Evolutionary conservation across 2,888 invertebrate species (phyloP), one percentile per base, ranked within the genome.

Genomic region (Tachina lurida): DNA sequence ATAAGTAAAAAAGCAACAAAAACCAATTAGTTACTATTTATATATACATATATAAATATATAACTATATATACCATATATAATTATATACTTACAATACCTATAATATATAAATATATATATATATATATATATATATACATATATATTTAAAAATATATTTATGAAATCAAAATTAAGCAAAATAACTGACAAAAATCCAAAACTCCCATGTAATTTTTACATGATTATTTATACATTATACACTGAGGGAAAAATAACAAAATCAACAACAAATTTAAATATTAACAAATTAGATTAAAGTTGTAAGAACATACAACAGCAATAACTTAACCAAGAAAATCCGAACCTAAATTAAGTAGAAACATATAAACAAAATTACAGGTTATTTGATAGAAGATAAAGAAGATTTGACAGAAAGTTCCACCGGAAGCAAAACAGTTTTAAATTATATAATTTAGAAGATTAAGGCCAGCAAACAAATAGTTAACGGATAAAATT

Each of bases 21-120:
- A 78, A 76, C 71, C 86, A 68, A 81, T 84, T 67, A 86, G 85
- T 87, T 84, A 81, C 83, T 87, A 84, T 87, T 81, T 81, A 88
- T 84, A 85, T 81, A 87, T 80, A 80, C 77, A 81, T 78, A 43
- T 81, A 88, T 84, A 85, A 79, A 87, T 80, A 80, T 77, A 81
- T 78, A 43, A 58, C 56, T 75, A 81, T 86, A 84, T 74, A 86
- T 85, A 82, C 67, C 70, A 75, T 60, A 75, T 85, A 86, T 54
- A 84, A 75, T 81, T 87, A 86, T 74, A 84, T 87, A 87, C 78
- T 31, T 76, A 82, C 65, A 68, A 78, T 75, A 84, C 31, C 68
- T 62, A 73, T n/a, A n/a, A 80, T 52, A 81, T 54, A 87, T 70
- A 68, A 76, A 84, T 87, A 83, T 87, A 88, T 73, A 77, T 39